Evolutionary conservation across 2,113 vertebrate genomes (phyloP), one percentile per base, ranked within the genome.

Genomic region (Sinocyclocheilus rhinocerous): DNA sequence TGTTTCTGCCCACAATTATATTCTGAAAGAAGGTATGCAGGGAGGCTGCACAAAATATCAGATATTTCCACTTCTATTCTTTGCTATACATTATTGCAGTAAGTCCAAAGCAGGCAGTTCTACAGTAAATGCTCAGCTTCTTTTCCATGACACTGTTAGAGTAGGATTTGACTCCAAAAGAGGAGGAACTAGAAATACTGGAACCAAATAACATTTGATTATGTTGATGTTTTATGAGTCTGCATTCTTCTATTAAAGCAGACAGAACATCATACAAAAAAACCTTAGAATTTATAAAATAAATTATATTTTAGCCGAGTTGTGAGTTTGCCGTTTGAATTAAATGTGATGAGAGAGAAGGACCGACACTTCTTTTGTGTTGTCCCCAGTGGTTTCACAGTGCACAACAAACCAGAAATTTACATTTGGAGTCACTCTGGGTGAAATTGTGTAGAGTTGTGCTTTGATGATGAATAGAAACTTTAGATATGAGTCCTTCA

Each of bases 361-460:
- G 26, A 33, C 13, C 6, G 1, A 55, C 55, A 7, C 26, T 29
- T 69, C 1, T 69, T 33, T 33, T 33, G 65, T 57, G 18, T 20
- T 20, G 55, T 57, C 55, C 55, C 8, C 26, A 29, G 26, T 33
- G 2, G 2, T 67, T 67, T 67, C 26, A 67, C 13, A 26, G 26
- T 29, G 13, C 63, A 29, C 65, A 69, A 18, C 26, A 69, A 33
- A 33, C 11, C 7, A 36, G 7, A 29, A 69, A 36, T 33, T 16
- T 33, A 69, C 5, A 1, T 33, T 69, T 36, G 13, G 77, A 67
- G 26, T 63, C 61, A 45, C 57, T 26, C 16, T 29, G 22, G 36
- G 10, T 29, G 29, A 55, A 42, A 65, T 61, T 84, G 52, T 80
- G 36, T 69, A 29, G 61, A 87, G 75, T 24, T 18, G 22, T 63